phyloP scores from a whole-genome alignment of 2,888 invertebrate genomes.

The Tipula unca region DNA sequence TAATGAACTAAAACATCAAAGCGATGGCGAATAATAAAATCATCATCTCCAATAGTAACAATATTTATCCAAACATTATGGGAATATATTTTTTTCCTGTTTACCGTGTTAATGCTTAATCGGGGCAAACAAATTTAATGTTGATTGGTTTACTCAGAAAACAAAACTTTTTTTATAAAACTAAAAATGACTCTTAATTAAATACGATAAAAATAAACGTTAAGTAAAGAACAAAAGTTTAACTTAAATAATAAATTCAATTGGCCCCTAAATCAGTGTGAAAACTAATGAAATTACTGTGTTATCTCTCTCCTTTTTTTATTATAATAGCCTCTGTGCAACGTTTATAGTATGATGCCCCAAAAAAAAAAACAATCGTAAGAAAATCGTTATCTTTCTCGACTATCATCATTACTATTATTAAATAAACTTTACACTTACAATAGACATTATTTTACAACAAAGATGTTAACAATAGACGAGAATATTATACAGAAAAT shows the following conservation, averaged over 20 bases:
- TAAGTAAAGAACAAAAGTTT: neutral
- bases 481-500: neutral
- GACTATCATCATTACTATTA: slow-evolving; percentile 14
- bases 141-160: neutral
- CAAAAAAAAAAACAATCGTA: neutral
- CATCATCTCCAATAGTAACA: neutral
- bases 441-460: slow-evolving; percentile 8
- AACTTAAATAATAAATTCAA: neutral
- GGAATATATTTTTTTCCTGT: neutral
- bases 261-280: neutral
- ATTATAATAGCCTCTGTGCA: neutral
- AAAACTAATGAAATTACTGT: neutral
- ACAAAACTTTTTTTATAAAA: neutral
- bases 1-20: neutral
- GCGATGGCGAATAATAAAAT: neutral
- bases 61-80: neutral
- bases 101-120: neutral
- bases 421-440: neutral
- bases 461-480: slow-evolving; percentile 8
- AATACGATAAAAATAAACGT: neutral
- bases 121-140: neutral
- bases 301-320: neutral
- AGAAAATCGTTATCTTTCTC: neutral
- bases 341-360: neutral
- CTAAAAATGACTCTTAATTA: neutral